Evolutionary conservation across 2,113 vertebrate species (phyloP).

Genomic region (Ptyas mucosa): DNA sequence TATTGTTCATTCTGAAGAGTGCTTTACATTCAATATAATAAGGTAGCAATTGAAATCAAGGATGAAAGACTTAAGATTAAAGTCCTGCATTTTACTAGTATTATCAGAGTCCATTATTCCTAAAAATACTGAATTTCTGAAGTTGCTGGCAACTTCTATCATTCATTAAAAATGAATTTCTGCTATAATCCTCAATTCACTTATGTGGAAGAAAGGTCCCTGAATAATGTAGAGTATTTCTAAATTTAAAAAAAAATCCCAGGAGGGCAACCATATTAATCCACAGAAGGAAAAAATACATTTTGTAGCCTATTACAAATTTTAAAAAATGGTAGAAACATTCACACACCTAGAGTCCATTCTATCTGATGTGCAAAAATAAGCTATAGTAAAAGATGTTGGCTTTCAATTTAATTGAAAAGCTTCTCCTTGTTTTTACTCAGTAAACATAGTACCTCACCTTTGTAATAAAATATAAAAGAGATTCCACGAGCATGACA

Average conservation of each 20-base stretch:
- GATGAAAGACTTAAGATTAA: constrained; percentile 5
- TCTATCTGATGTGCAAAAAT: neutral
- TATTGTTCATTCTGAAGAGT: neutral
- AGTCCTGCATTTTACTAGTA: neutral
- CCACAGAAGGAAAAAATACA: neutral
- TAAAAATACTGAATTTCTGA: neutral
- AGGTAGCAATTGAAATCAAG: neutral
- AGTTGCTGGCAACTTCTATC: neutral
- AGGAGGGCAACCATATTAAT: neutral
- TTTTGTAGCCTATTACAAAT: neutral
- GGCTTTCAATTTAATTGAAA: neutral
- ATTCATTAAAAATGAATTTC: neutral
- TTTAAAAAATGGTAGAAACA: neutral
- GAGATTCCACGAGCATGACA: neutral
- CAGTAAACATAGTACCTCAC: neutral
- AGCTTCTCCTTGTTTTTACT: neutral
- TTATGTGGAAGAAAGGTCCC: neutral
- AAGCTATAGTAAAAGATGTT: neutral
- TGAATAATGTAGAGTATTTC: neutral
- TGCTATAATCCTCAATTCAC: neutral
- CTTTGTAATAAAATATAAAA: neutral
- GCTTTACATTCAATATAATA: neutral
- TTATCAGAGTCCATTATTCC: accelerated
- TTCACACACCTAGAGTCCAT: neutral
- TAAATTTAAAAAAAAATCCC: neutral